These are phyloP conservation scores for Procapra przewalskii DNA, from an alignment of 2,113 vertebrate genomes.

Conservation along the genomic window DNA sequence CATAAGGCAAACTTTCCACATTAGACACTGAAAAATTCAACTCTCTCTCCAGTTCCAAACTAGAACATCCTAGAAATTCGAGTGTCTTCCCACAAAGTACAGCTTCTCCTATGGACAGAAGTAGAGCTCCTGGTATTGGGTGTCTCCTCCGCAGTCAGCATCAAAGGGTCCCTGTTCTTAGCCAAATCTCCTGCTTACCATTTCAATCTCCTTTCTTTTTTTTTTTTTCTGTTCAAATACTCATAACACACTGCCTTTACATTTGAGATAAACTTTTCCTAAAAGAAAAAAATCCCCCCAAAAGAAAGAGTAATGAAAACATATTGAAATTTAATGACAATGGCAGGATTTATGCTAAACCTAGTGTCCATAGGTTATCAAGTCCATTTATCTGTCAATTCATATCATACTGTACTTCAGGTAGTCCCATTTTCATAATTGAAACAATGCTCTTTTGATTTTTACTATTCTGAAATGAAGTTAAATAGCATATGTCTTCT, in stretches of 20 bases:
- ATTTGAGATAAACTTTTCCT: slow-evolving; percentile 56
- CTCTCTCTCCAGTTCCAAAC: slow-evolving; percentile 68
- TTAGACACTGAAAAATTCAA: slow-evolving; percentile 32
- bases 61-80: slow-evolving; percentile 48
- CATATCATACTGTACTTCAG: neutral
- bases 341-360: neutral
- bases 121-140: slow-evolving; percentile 46
- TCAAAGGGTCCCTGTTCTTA: neutral
- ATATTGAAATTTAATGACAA: neutral
- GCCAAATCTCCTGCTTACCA: slow-evolving; percentile 18
- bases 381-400: neutral
- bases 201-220: slow-evolving; percentile 5
- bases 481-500: slow-evolving; percentile 24
- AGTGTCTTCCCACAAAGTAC: slow-evolving; percentile 43
- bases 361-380: neutral
- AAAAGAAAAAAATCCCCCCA: slow-evolving; percentile 44
- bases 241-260: slow-evolving; percentile 42
- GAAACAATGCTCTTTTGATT: neutral
- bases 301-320: slow-evolving; percentile 47
- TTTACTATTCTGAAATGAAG: slow-evolving; percentile 19
- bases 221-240: slow-evolving; percentile 45
- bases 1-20: slow-evolving; percentile 41
- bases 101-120: slow-evolving; percentile 72
- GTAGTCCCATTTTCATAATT: neutral
- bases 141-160: neutral